phyloP scores from a whole-genome alignment of 2,113 vertebrate species.

The Aegithalos caudatus region DNA sequence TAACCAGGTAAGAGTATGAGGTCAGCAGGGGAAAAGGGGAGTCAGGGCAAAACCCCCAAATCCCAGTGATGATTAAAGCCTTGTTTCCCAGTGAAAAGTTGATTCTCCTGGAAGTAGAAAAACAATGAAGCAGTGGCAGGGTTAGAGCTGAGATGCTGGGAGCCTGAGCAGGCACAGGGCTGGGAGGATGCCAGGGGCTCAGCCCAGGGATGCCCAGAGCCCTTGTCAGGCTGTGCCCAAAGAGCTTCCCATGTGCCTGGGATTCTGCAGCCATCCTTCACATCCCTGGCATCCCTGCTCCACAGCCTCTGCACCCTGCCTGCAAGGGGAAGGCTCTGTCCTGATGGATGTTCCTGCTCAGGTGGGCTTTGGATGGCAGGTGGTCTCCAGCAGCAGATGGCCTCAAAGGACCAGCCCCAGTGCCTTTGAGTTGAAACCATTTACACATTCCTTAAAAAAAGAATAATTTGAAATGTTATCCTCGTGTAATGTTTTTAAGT shows the following conservation, averaged over 20 bases:
- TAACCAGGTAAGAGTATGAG: neutral
- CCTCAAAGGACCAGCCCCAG: constrained; percentile 4
- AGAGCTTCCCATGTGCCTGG: neutral
- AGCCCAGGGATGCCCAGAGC: neutral
- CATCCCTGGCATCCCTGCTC: too few relatives aligned
- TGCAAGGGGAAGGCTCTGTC: neutral
- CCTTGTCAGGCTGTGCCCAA: neutral
- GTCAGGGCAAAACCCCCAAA: neutral
- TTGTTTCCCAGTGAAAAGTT: neutral
- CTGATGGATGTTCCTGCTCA: neutral
- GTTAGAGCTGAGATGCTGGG: neutral
- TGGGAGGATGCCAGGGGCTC: neutral
- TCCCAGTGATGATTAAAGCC: too few relatives aligned
- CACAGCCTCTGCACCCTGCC: too few relatives aligned
- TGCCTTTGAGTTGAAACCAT: neutral
- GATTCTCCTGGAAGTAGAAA: neutral
- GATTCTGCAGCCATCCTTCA: neutral
- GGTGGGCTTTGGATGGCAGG: constrained; percentile 48
- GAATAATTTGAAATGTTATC: neutral
- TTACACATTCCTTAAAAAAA: neutral
- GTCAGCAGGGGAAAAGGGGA: neutral
- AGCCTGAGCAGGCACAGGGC: neutral
- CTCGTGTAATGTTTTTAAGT: constrained; percentile 45
- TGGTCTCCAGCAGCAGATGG: constrained; percentile 44
- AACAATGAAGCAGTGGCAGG: neutral